Base-by-base conservation (phyloP, 2,797 vertebrate species). In the Spinus olivaceus region DNA sequence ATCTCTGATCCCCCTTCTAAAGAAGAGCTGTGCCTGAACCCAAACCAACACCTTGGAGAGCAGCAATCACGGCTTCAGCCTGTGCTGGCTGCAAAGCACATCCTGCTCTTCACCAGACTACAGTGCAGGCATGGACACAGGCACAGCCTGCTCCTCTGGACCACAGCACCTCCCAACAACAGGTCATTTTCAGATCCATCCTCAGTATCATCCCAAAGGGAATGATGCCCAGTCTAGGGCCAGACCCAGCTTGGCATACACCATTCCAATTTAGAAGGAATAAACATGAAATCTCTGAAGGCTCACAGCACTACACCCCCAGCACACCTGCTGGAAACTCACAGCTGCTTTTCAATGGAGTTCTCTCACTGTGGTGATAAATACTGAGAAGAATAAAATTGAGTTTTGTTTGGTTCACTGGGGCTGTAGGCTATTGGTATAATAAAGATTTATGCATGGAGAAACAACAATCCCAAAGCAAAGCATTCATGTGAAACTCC, bases 361-460 rank as follows among this genome's bases (percentile, higher is more conserved):
- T 42, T 81, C 56, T 88, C 79, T 85, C 71, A 65, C 56, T 53
- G 50, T 53, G 72, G 70, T 69, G 56, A 94, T 91, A 94, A 97
- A 94, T 72, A 81, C 17, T 59, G 66, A 83, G 61, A 70, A 76
- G 42, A 94, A 95, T 77, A 91, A 92, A 96, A 96, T 74, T 35
- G 33, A 88, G 74, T 51, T 95, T 87, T 93, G 60, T 96, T 85
- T 95, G 74, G 65, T 93, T 95, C 86, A 73, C 60, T 69, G 46
- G 42, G 86, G 86, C 80, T 95, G 84, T 80, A 92, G 71, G 65
- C 81, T 94, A 88, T 66, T 86, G 84, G 73, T 79, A 73, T 73
- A 96, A 95, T 93, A 90, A 95, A 95, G 92, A 97, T 96, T 94
- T 94, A 97, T 95, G 92, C 88, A 81, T 49, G 56, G 78, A 93